Evolutionary conservation across 2,797 vertebrate species (phyloP), one percentile per base, ranked within the genome.

Genomic region (Menidia menidia): DNA sequence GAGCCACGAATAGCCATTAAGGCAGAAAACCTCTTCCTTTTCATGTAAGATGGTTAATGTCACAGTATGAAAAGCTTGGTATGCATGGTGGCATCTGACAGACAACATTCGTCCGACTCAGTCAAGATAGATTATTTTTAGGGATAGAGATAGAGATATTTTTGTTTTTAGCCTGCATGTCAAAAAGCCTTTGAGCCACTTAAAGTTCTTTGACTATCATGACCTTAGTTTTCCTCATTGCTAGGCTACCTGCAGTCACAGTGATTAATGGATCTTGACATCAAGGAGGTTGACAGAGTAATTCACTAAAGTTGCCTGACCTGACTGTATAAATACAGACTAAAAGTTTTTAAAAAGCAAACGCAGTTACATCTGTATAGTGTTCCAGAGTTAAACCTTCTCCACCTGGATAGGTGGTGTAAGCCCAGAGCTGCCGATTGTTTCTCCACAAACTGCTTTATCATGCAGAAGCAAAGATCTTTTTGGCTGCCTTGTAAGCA

Each of bases 1-100:
- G 39, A 80, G 81, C 77, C 70, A 72, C 68, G 75, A 89, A 86
- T 81, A 86, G 78, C 82, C 87, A 78, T 57, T 64, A 75, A 88
- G 85, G 76, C 75, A 73, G 47, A 14, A 72, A 47, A 82, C 71
- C 61, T 84, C 65, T 71, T 83, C 71, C 68, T 80, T 25, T 71
- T 83, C 69, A 77, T 59, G 72, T 71, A 77, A 84, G 75, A 83
- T 60, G 51, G 58, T 66, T 78, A 69, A 89, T 77, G 83, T 81
- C 51, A 66, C 41, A 77, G 47, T 80, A 84, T 68, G 68, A 82
- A 84, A 76, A 69, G 58, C 81, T 81, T 77, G 64, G 87, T 87
- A 85, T 88, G 82, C 80, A 84, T 60, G n/a, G 75, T 84, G 69
- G 78, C 69, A 60, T 50, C 58, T 33, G 31, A 73, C 62, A 61